Conservation (phyloP, 2,797 vertebrate genomes). For the Masticophis lateralis region DNA sequence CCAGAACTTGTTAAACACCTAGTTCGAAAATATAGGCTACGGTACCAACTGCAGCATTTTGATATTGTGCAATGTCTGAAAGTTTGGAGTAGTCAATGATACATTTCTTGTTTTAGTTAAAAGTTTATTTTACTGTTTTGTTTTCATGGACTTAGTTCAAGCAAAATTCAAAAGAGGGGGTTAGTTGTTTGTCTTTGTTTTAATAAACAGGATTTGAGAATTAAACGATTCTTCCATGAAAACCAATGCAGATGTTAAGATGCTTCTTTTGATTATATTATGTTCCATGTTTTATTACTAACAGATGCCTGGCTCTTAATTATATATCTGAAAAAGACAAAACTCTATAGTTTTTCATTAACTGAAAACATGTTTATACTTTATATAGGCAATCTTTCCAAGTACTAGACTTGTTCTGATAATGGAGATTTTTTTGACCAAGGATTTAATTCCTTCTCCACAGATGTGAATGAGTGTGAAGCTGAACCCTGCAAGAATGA, state of each 20-base stretch:
- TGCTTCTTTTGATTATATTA: not conserved
- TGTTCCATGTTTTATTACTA: not conserved
- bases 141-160: not conserved
- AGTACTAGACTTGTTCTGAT: conserved; percentile 7
- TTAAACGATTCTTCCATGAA: not conserved
- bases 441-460: conserved; percentile 41
- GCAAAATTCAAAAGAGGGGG: not conserved
- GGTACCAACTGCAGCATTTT: not conserved
- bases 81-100: not conserved
- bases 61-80: not conserved
- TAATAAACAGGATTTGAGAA: not conserved
- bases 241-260: not conserved
- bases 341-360: not conserved
- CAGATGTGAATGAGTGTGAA: conserved; percentile 97
- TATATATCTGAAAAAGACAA: not conserved
- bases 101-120: not conserved
- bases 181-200: not conserved
- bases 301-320: not conserved
- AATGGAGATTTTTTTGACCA: not conserved
- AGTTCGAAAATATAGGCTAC: fast-evolving
- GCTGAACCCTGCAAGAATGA: conserved; percentile 92
- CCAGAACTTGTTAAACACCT: not conserved
- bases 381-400: not conserved
- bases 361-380: not conserved
- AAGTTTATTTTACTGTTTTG: not conserved